Base-by-base conservation (phyloP, 1,140 invertebrate species). In the Planococcus citri region DNA sequence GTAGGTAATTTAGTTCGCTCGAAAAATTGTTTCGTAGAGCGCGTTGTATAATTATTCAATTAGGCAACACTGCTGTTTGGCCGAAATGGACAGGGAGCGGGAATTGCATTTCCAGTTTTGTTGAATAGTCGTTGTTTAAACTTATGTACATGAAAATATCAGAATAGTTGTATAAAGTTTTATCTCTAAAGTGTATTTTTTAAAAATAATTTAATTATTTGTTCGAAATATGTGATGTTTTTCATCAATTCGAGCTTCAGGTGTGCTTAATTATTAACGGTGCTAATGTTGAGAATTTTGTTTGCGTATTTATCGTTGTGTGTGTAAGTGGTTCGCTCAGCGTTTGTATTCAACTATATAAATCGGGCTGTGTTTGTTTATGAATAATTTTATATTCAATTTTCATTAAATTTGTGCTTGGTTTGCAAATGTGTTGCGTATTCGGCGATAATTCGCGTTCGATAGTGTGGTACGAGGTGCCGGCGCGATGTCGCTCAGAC, bases 71-170 rank as follows among this genome's bases (percentile, higher is more conserved):
- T 51, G 41, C 6, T 51, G n/a, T 20, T 9, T 51, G 2, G 10
- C 41, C 2, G 2, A 3, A 9, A 3, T 51, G 17, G 41, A 51
- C 41, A 51, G 41, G 41, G 41, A 51, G 41, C 41, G 41, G 41
- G 41, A 51, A 51, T 51, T 51, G n/a, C 41, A 51, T 51, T 51
- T 51, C 41, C 41, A 51, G 41, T 51, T 51, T 51, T 51, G 6
- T 9, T 51, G 41, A 51, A 51, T 51, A 51, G 41, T 51, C 41
- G 41, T 51, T 51, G 41, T 51, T 51, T 51, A 51, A 51, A 51
- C 41, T 51, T 20, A 51, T 51, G 17, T 9, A 51, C 41, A 51
- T 9, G 41, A 51, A 17, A 51, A 9, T 4, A 51, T 17, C n/a
- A n/a, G 17, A 51, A 51, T 20, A 51, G n/a, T 6, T 20, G n/a